A percentile compares a stretch with the other conserved stretches of the same genome.
phyloP scores from a whole-genome alignment of 2,888 invertebrate species.

The Drosophila yooni region DNA sequence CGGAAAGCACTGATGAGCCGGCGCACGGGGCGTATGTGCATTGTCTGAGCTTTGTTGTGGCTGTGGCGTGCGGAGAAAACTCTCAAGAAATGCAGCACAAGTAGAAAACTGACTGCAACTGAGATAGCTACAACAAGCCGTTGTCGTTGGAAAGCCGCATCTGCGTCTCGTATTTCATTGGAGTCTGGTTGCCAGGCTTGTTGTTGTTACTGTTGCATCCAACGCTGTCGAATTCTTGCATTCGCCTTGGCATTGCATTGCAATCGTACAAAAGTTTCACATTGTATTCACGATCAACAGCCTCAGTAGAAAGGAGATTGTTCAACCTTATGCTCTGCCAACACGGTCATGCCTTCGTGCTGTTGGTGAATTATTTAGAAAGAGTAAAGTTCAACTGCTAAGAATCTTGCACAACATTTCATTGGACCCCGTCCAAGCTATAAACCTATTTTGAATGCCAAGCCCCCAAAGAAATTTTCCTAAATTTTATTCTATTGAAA shows the following conservation, averaged over 20 bases:
- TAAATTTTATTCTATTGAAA: not conserved
- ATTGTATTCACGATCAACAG: slow-evolving; percentile 56
- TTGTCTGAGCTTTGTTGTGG: slow-evolving; percentile 45
- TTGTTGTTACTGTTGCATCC: slow-evolving; percentile 36
- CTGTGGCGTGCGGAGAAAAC: slow-evolving; percentile 64
- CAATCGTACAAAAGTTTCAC: slow-evolving; percentile 51
- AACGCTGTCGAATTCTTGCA: slow-evolving; percentile 63
- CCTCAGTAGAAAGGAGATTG: slow-evolving; percentile 25
- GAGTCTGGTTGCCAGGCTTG: slow-evolving; percentile 43
- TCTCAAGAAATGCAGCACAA: slow-evolving; percentile 59
- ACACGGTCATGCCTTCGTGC: slow-evolving; percentile 4
- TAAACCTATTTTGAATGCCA: not conserved
- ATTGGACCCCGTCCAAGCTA: not conserved
- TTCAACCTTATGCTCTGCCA: slow-evolving; percentile 11
- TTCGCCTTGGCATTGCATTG: slow-evolving; percentile 53
- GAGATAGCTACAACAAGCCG: slow-evolving; percentile 30
- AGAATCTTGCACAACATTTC: slow-evolving; percentile 17
- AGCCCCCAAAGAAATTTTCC: not conserved
- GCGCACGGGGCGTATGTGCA: slow-evolving; percentile 76
- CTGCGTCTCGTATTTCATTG: slow-evolving; percentile 60
- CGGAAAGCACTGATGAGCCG: slow-evolving; percentile 37
- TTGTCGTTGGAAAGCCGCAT: slow-evolving; percentile 66
- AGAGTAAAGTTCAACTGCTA: slow-evolving; percentile 20
- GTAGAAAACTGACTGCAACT: slow-evolving; percentile 60
- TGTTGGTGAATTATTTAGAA: slow-evolving; percentile 15